Conservation (phyloP, 2,888 invertebrate genomes). For the Unio pictorum region DNA sequence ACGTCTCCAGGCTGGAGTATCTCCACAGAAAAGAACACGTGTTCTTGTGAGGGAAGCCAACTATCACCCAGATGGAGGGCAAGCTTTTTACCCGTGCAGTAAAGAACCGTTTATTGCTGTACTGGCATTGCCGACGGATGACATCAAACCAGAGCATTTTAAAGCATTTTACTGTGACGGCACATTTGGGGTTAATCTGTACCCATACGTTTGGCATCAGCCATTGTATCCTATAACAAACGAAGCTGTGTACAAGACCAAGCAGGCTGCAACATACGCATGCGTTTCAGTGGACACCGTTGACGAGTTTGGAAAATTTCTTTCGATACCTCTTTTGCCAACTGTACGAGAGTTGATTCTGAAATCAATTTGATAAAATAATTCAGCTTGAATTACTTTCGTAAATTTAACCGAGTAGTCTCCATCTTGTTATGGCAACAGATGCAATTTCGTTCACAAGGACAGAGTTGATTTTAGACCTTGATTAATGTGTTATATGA, state of each 20-base stretch:
- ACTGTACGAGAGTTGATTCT: neutral
- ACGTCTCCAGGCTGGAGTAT: conserved; percentile 22
- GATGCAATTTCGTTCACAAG: no score
- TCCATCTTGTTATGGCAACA: neutral
- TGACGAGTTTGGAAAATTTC: conserved; percentile 22
- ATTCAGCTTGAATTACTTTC: neutral
- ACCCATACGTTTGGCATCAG: conserved; percentile 29
- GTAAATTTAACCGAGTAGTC: neutral
- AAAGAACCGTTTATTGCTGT: conserved; percentile 15
- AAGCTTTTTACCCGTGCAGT: conserved; percentile 28
- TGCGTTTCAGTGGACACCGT: conserved; percentile 27
- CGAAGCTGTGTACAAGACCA: conserved; percentile 16
- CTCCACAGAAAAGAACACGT: conserved; percentile 20
- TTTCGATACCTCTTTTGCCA: conserved; percentile 18
- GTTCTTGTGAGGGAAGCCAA: conserved; percentile 36
- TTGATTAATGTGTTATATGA: no score
- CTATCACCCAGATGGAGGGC: conserved; percentile 45
- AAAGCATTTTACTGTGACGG: conserved; percentile 33
- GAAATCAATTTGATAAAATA: neutral
- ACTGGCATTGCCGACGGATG: conserved; percentile 26
- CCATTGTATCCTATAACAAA: conserved; percentile 20
- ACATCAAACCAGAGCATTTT: conserved; percentile 20
- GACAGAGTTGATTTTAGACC: no score
- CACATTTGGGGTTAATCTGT: conserved; percentile 26
- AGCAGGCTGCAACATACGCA: conserved; percentile 26